Conservation (phyloP, 2,797 vertebrate genomes). For the Hyperoplus lanceolatus region DNA sequence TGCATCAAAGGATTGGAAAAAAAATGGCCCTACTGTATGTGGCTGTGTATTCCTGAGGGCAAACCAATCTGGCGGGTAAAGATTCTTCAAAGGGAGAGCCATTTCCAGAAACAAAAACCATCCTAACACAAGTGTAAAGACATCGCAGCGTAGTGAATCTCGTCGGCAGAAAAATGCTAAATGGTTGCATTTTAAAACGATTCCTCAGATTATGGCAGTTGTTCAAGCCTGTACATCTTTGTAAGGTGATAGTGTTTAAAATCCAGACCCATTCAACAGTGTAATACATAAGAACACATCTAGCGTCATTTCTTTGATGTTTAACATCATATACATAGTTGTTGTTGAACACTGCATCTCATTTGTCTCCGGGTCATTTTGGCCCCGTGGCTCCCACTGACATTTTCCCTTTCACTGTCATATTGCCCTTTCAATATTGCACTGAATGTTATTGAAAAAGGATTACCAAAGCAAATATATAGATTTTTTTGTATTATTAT, state of each 20-base stretch:
- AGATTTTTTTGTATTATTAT: constrained; percentile 23
- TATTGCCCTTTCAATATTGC: constrained; percentile 67
- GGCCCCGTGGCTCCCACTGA: constrained; percentile 18
- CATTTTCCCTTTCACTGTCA: constrained; percentile 47
- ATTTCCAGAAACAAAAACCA: constrained; percentile 72
- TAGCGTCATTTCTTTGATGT: constrained; percentile 42
- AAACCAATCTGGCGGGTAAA: constrained; percentile 82
- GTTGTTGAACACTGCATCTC: constrained; percentile 32
- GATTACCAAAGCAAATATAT: constrained; percentile 57
- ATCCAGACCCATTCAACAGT: constrained; percentile 44
- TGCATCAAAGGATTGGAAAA: constrained; percentile 83
- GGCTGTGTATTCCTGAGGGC: constrained; percentile 87
- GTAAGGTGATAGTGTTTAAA: constrained; percentile 39
- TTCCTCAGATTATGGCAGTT: constrained; percentile 52
- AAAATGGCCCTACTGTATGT: constrained; percentile 80
- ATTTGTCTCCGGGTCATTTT: constrained; percentile 48
- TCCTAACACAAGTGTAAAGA: constrained; percentile 62
- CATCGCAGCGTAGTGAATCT: constrained; percentile 60
- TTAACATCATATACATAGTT: constrained; percentile 49
- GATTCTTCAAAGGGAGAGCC: constrained; percentile 76
- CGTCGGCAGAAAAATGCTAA: constrained; percentile 63
- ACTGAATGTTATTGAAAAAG: constrained; percentile 63
- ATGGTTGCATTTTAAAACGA: constrained; percentile 52
- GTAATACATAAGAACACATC: constrained; percentile 42
- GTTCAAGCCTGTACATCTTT: constrained; percentile 50